Conservation (phyloP, 35 echinoderm and acorn worm genomes). For the Amphiura filiformis region DNA sequence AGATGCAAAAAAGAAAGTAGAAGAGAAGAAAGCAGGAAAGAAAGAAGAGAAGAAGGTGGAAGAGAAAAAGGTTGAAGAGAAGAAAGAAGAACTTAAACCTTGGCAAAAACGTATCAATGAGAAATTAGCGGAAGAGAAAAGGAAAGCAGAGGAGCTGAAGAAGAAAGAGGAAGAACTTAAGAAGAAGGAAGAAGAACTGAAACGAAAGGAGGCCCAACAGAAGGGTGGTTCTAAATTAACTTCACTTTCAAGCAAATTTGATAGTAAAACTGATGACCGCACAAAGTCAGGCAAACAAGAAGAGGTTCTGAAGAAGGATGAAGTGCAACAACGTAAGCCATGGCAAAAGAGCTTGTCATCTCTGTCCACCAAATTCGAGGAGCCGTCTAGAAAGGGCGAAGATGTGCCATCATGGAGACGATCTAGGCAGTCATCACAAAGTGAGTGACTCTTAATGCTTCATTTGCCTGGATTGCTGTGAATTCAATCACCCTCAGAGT, state of each 20-base stretch:
- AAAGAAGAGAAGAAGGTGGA: not conserved
- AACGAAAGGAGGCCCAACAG: not conserved
- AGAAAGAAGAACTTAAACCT: conserved; percentile 14
- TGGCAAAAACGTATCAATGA: not conserved
- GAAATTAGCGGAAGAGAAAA: conserved; percentile 7
- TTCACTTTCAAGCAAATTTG: not conserved
- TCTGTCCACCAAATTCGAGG: not conserved
- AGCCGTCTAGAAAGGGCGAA: not conserved
- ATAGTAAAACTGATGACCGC: not conserved
- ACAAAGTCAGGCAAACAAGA: not conserved
- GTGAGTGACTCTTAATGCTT: not conserved
- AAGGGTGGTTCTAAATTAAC: not conserved
- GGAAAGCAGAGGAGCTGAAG: not conserved
- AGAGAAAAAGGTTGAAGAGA: conserved; percentile 34
- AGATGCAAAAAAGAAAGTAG: conserved; percentile 9
- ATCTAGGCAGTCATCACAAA: not conserved
- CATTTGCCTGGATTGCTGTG: not conserved
- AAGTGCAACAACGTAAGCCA: not conserved
- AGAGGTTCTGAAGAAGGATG: too few relatives aligned
- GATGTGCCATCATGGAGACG: not conserved
- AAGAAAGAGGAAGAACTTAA: conserved; percentile 1
- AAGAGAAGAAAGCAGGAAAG: conserved; percentile 30
- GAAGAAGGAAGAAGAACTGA: not conserved
- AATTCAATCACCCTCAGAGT: too few relatives aligned
- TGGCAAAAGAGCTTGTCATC: not conserved